Base-by-base conservation (phyloP, 2,113 vertebrate genomes). In the Eulacestoma nigropectus region DNA sequence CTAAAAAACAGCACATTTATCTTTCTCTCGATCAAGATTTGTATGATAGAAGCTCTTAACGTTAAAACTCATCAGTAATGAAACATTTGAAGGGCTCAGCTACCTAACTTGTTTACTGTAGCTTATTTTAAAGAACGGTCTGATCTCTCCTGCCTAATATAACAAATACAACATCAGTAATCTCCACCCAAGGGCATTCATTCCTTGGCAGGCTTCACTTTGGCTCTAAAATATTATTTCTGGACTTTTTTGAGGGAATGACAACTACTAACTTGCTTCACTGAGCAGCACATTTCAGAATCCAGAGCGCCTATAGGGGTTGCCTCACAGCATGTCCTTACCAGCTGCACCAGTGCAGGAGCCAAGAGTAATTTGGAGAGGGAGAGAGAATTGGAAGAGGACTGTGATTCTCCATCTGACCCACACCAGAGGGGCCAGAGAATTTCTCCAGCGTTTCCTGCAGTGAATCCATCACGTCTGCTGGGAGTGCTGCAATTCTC, bases 1-100 rank as follows among this genome's bases (percentile, higher is more conserved):
- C 95, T 96, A 81, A 70, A 91, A 96, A 95, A 74, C 90, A 95
- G 92, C 63, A 7, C 72, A 0, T 37, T 95, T 97, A 97, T 97
- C 97, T 95, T 35, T 3, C 35, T 72, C 94, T 57, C 3, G 11
- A 97, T 97, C 96, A 62, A 95, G 95, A 95, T 96, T 9, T 1
- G 3, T 14, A 10, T 0, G 96, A 97, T 96, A 95, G 33, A 7
- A 41, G 60, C 56, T 82, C 84, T 95, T 94, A 85, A 90, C 57
- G 69, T 87, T 91, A 7, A 56, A 83, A 56, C 55, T 67, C 80
- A 90, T 95, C 88, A 57, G 83, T 73, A 75, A 62, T 86, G 92
- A 95, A 64, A 16, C 32, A 29, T 65, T 33, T 69, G 76, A 94
- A 92, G 85, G 76, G 85, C 81, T 95, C 83, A 62, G 81, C 90